A percentile compares a stretch with the other conserved stretches of the same genome.
These are phyloP conservation scores for Istiophorus platypterus DNA, from an alignment of 2,113 vertebrate species.

Conservation along the genomic window DNA sequence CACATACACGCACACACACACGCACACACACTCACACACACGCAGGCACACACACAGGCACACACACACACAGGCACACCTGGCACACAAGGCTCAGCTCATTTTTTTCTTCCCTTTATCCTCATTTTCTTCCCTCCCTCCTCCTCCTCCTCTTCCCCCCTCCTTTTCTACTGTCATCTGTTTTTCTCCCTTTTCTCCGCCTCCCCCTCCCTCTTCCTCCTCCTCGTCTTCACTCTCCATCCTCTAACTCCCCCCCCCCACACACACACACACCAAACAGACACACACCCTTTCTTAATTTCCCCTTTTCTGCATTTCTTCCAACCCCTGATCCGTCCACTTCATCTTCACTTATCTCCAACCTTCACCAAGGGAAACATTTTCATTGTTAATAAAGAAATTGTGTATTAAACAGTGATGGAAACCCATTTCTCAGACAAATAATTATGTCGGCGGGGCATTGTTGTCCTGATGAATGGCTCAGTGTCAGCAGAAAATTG, in stretches of 20 bases:
- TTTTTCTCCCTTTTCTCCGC: not conserved
- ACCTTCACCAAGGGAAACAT: not conserved
- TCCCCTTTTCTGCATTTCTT: not conserved
- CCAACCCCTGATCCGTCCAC: not conserved
- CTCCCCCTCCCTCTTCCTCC: not conserved
- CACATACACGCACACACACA: slow-evolving; percentile 12
- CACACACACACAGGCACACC: slow-evolving; percentile 4
- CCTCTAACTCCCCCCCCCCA: too few relatives aligned
- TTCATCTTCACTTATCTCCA: not conserved
- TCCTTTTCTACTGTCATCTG: not conserved
- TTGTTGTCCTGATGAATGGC: slow-evolving; percentile 10
- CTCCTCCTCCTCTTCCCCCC: not conserved
- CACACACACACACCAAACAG: too few relatives aligned
- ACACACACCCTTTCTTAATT: not conserved
- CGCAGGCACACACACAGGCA: slow-evolving; percentile 17
- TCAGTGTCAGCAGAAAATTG: slow-evolving; percentile 11
- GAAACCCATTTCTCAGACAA: not conserved
- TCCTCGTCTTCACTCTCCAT: not conserved
- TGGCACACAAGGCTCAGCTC: slow-evolving; percentile 36
- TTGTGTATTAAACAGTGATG: not conserved
- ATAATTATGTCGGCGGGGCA: not conserved
- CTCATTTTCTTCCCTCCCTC: slow-evolving; percentile 21
- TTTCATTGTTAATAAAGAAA: slow-evolving; percentile 9
- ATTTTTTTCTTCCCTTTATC: slow-evolving; percentile 38
- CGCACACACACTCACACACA: slow-evolving; percentile 7